These are phyloP conservation scores for Upupa epops DNA, from an alignment of 2,113 vertebrate genomes.

Conservation along the genomic window DNA sequence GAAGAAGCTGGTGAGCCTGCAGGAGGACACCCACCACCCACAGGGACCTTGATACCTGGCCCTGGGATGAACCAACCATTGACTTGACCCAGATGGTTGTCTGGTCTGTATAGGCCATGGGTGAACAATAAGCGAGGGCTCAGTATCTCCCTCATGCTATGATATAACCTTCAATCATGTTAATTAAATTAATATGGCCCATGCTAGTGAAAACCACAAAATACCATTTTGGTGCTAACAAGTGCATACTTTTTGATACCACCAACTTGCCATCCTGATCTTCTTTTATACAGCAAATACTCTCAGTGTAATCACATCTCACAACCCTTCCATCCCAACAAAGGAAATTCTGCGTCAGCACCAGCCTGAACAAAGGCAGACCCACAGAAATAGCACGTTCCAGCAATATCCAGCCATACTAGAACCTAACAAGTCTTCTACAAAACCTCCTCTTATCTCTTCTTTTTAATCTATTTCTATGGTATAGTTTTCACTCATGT, in stretches of 20 bases:
- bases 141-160: not conserved
- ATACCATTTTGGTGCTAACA: constrained; percentile 61
- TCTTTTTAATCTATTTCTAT: constrained; percentile 60
- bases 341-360: constrained; percentile 70
- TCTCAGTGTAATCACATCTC: constrained; percentile 42
- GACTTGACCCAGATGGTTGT: rapidly evolving
- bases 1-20: not conserved
- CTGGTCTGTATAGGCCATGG: constrained; percentile 43
- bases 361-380: constrained; percentile 43
- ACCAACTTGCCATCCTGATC: constrained; percentile 47
- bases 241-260: constrained; percentile 65
- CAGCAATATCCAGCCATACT: constrained; percentile 44
- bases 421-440: not conserved
- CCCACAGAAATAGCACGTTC: constrained; percentile 54
- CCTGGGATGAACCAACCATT: not conserved
- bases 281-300: constrained; percentile 32
- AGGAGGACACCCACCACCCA: not conserved
- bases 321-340: constrained; percentile 65
- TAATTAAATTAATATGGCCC: constrained; percentile 76
- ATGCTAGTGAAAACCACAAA: constrained; percentile 71
- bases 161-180: constrained; percentile 65
- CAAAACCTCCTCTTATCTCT: constrained; percentile 30
- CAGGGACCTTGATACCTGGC: rapidly evolving
- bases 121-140: constrained; percentile 34
- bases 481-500: constrained; percentile 48